Percentiles rank a stretch among this genome's conserved stretches.
phyloP scores from a whole-genome alignment of 2,797 vertebrate species.

The Chaunax sp. region DNA sequence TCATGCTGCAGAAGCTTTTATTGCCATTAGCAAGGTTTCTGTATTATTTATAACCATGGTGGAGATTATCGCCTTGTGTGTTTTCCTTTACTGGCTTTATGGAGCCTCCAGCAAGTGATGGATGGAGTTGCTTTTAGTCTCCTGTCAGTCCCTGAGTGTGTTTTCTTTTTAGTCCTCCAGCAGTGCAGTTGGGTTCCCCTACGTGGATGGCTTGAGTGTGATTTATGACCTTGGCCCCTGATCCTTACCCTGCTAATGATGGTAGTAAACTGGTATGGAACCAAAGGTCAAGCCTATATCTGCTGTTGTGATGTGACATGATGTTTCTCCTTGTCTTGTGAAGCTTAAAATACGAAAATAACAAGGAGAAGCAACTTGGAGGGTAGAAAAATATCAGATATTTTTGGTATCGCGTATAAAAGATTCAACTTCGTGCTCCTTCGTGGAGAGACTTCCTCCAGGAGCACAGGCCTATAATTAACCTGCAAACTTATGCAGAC shows the following conservation, averaged over 20 bases:
- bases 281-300: constrained; percentile 66
- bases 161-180: constrained; percentile 75
- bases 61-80: constrained; percentile 75
- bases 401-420: constrained; percentile 9
- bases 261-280: constrained; percentile 65
- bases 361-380: neutral
- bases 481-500: constrained; percentile 41
- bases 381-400: constrained; percentile 23
- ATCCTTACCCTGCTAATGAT: constrained; percentile 77
- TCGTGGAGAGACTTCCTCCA: constrained; percentile 29
- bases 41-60: constrained; percentile 80
- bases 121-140: constrained; percentile 75
- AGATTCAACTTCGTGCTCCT: constrained; percentile 40
- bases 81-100: constrained; percentile 68
- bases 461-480: constrained; percentile 63
- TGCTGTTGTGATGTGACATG: constrained; percentile 52
- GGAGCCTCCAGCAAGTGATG: constrained; percentile 69
- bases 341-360: constrained; percentile 43
- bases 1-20: constrained; percentile 71
- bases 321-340: constrained; percentile 45
- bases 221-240: constrained; percentile 75
- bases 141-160: constrained; percentile 66
- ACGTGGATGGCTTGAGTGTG: constrained; percentile 65
- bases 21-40: constrained; percentile 79
- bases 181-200: constrained; percentile 58